These are phyloP conservation scores for Platorchestia sp. DNA, from an alignment of 1,140 invertebrate species.

Conservation along the genomic window DNA sequence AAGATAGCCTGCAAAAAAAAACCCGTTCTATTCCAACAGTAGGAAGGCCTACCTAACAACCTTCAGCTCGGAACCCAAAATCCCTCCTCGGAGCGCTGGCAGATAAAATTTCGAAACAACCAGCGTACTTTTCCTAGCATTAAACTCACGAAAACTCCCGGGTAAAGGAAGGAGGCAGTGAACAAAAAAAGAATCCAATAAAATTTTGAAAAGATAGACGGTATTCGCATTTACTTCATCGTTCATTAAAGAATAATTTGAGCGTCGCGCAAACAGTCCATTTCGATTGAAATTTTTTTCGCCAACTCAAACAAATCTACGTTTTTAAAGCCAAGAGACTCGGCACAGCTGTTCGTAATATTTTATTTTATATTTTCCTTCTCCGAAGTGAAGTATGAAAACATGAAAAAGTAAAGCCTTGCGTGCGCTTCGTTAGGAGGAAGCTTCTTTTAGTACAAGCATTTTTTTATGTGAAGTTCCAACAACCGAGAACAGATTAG, in stretches of 20 bases:
- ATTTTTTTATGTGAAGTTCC: neutral
- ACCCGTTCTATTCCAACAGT: no score
- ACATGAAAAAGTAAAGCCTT: neutral
- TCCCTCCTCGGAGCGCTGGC: no score
- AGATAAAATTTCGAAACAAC: no score
- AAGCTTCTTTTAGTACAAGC: neutral
- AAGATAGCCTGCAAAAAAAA: no score
- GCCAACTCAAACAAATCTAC: neutral
- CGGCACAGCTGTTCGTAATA: neutral
- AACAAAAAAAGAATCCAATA: neutral
- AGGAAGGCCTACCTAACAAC: no score
- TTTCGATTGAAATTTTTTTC: neutral
- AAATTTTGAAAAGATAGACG: neutral
- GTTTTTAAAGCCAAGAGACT: neutral
- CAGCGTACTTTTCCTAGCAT: neutral
- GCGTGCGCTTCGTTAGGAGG: neutral
- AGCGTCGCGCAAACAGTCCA: neutral
- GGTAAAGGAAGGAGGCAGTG: neutral
- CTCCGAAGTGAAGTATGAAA: neutral
- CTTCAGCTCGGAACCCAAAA: no score
- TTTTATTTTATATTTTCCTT: neutral
- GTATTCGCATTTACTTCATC: neutral
- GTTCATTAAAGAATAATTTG: neutral
- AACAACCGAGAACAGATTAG: neutral
- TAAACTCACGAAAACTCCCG: neutral